Evolutionary conservation across 2,113 vertebrate genomes (phyloP).

Genomic region (Bubo scandiacus): DNA sequence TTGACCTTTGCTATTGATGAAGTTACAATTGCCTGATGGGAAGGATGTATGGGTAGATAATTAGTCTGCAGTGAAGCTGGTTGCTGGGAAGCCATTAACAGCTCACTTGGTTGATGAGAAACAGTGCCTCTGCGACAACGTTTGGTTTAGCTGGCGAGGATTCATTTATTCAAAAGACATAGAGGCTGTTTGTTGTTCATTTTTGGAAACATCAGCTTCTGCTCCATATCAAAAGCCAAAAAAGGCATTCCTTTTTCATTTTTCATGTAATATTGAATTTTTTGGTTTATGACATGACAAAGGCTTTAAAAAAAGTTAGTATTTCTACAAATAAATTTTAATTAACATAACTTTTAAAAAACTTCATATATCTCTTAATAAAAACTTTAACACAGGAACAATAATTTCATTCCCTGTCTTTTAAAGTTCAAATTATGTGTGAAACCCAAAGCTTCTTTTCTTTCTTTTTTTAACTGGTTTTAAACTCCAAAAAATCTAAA

Average conservation of each 20-base stretch:
- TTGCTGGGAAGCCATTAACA: slow-evolving; percentile 26
- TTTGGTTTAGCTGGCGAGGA: not conserved
- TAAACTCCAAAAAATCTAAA: not conserved
- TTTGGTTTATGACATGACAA: not conserved
- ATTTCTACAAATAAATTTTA: not conserved
- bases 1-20: not conserved
- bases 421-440: not conserved
- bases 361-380: not conserved
- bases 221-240: slow-evolving; percentile 39
- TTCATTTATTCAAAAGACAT: slow-evolving; percentile 22
- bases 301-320: not conserved
- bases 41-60: not conserved
- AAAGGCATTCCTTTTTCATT: slow-evolving; percentile 2
- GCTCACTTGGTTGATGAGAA: slow-evolving; percentile 40
- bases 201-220: slow-evolving; percentile 39
- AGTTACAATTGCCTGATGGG: not conserved
- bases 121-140: slow-evolving; percentile 31
- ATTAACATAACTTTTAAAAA: not conserved
- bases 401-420: not conserved
- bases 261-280: not conserved
- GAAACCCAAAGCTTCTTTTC: not conserved
- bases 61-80: not conserved
- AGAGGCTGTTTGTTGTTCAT: not conserved
- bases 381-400: not conserved
- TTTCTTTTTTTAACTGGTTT: not conserved